A percentile compares a stretch with the other conserved stretches of the same genome.
These are phyloP conservation scores for Meriones unguiculatus DNA, from an alignment of 2,113 vertebrate genomes.

Conservation along the genomic window DNA sequence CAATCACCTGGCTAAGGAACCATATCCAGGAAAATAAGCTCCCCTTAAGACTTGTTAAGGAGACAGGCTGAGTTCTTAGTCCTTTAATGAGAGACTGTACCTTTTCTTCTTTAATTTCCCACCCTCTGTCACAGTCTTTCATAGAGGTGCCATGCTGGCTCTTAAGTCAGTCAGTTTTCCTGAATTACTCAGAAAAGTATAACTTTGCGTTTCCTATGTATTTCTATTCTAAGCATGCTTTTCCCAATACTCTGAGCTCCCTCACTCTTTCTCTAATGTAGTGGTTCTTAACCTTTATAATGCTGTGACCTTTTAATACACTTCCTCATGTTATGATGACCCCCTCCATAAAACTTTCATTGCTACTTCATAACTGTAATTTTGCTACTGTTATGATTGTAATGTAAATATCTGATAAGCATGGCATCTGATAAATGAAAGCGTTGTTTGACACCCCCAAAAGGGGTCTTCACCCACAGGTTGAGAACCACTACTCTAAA, in stretches of 20 bases:
- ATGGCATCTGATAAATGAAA: too few species aligned
- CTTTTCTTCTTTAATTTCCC: neutral
- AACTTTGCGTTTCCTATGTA: neutral
- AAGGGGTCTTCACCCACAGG: neutral
- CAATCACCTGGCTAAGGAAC: neutral
- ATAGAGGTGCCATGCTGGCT: neutral
- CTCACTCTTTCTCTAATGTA: neutral
- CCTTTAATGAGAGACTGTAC: neutral
- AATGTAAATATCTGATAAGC: neutral
- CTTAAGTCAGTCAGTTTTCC: neutral
- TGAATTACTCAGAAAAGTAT: neutral
- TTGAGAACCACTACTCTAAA: neutral
- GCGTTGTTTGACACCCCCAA: neutral
- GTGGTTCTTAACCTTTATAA: neutral
- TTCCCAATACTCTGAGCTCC: neutral
- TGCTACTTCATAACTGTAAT: neutral
- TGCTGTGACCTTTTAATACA: neutral
- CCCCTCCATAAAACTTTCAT: neutral
- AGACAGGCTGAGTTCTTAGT: neutral
- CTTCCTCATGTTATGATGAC: neutral
- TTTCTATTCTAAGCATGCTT: neutral
- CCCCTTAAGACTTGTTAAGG: neutral
- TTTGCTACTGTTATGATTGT: neutral
- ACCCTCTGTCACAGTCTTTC: neutral
- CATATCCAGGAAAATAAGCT: neutral